phyloP scores from a whole-genome alignment of 2,888 invertebrate species.

The Stenolophus ochropezus region DNA sequence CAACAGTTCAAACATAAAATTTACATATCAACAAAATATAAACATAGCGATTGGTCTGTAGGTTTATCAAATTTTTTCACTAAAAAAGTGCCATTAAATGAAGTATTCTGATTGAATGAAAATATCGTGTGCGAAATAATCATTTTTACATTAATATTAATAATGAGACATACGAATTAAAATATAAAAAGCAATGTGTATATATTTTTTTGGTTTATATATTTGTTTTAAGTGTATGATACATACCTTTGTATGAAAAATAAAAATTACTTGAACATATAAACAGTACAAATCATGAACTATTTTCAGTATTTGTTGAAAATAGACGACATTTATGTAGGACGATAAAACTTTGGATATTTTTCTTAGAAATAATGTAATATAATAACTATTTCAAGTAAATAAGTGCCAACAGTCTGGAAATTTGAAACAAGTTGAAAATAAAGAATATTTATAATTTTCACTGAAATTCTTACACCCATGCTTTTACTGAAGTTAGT shows the following conservation, averaged over 20 bases:
- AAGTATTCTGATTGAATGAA: too few species aligned
- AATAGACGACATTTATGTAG: neutral
- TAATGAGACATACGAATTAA: too few species aligned
- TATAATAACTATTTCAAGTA: neutral
- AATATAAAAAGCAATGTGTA: too few species aligned
- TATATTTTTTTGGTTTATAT: too few species aligned
- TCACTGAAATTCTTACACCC: neutral
- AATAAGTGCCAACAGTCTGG: neutral
- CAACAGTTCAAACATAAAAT: too few species aligned
- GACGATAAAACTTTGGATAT: neutral
- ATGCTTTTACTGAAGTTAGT: neutral
- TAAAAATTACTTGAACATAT: neutral
- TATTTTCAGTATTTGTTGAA: neutral
- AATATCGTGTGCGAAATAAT: too few species aligned
- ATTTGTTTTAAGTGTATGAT: too few species aligned
- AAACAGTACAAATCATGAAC: neutral
- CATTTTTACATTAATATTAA: too few species aligned
- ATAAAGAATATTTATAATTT: neutral
- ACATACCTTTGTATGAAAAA: neutral
- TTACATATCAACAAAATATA: too few species aligned
- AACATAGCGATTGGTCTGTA: too few species aligned
- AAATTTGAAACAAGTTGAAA: neutral
- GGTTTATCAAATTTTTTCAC: too few species aligned
- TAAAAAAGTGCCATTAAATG: too few species aligned
- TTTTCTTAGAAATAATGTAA: neutral